These are phyloP conservation scores for Ormyrus nitidulus DNA, from an alignment of 2,888 invertebrate genomes.

Conservation along the genomic window DNA sequence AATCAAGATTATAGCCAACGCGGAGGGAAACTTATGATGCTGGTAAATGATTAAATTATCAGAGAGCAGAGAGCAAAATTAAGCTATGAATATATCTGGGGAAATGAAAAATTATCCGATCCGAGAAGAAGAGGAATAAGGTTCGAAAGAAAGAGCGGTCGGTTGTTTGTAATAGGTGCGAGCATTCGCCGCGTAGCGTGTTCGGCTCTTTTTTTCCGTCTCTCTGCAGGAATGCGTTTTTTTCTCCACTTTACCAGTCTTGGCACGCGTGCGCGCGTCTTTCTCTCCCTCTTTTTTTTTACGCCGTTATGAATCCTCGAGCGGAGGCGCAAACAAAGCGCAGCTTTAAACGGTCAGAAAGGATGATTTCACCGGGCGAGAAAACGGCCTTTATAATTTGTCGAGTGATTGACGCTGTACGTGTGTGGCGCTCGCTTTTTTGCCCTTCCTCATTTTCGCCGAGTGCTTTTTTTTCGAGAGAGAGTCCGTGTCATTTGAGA, in stretches of 20 bases:
- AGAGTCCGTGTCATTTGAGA: conserved; percentile 30
- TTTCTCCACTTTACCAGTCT: conserved; percentile 39
- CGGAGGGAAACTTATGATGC: no score
- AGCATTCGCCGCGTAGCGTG: neutral
- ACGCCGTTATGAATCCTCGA: conserved; percentile 49
- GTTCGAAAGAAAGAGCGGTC: no score
- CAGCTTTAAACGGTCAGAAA: conserved; percentile 42
- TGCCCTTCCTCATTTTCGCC: conserved; percentile 16
- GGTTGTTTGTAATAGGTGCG: no score
- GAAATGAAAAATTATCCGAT: no score
- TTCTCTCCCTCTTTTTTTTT: conserved; percentile 31
- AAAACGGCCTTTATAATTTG: conserved; percentile 43
- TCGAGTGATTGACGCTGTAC: conserved; percentile 37
- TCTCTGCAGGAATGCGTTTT: conserved; percentile 7
- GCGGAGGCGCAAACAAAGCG: conserved; percentile 53
- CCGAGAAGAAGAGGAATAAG: no score
- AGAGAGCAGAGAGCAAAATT: no score
- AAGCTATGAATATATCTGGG: no score
- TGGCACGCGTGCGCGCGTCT: neutral
- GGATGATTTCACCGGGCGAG: conserved; percentile 42
- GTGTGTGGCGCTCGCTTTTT: conserved; percentile 12
- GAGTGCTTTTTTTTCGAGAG: conserved; percentile 27
- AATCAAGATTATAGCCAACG: no score
- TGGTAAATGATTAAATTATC: no score
- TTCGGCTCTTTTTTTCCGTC: neutral